Base-by-base conservation (phyloP, 2,113 vertebrate species). In the Morone chrysops region DNA sequence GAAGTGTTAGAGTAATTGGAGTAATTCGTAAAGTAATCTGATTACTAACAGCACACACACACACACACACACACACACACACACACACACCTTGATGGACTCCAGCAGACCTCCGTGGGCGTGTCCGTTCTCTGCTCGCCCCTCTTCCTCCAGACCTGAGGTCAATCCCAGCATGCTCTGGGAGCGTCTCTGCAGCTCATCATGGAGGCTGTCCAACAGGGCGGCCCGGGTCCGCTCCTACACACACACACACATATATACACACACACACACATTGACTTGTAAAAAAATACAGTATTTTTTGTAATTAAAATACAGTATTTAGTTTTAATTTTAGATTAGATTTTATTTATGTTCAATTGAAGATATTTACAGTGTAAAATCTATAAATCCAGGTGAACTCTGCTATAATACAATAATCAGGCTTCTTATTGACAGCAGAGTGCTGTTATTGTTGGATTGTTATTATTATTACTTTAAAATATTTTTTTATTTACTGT, bases 71-170 rank as follows among this genome's bases (percentile, higher is more conserved):
- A n/a, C n/a, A n/a, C n/a, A n/a, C n/a, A n/a, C n/a, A n/a, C n/a
- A n/a, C n/a, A n/a, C n/a, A n/a, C n/a, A 62, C 10, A 99, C 98
- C 97, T 99, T 99, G 88, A 99, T 98, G 14, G 98, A 98, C 82
- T 99, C 98, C 92, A 99, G 92, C 83, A 99, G 96, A 41, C 98
- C 98, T 41, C 97, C 97, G 0, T 98, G 97, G 38, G 96, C 94
- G 9, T 92, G 93, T 61, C 97, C 97, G 0, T 99, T 99, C 91
- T 99, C 98, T 71, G 96, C 90, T 57, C 97, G 80, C 0, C 78
- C 87, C 59, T 92, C 97, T 90, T 99, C 98, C 85, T 98, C 98
- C 56, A 97, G 96, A 0, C 96, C 95, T 62, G 96, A 69, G 0
- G 84, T 85, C 54, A 94, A 90, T 70, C 97, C 97, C 88, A 99